phyloP scores from a whole-genome alignment of 2,113 vertebrate species.

The Hyaena hyaena region DNA sequence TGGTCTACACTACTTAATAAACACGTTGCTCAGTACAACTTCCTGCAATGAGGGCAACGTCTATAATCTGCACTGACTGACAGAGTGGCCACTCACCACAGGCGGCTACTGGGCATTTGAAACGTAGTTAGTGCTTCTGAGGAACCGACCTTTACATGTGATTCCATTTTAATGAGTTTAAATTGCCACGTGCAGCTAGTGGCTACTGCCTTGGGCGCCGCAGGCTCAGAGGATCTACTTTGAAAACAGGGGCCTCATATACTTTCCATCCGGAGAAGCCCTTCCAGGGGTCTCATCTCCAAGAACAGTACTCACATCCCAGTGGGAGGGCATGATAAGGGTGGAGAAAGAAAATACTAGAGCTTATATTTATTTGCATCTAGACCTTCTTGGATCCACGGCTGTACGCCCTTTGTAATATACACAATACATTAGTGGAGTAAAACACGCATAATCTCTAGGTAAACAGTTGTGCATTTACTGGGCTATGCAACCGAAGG shows the following conservation, averaged over 20 bases:
- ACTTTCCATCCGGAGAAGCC: not conserved
- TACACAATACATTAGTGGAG: accelerated
- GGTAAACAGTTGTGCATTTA: not conserved
- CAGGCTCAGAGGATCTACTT: not conserved
- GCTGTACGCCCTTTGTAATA: accelerated
- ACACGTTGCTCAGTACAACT: not conserved
- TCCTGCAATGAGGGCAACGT: not conserved
- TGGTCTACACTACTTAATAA: too few species aligned
- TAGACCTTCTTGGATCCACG: not conserved
- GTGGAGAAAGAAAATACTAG: not conserved
- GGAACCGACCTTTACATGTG: not conserved
- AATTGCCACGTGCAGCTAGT: not conserved
- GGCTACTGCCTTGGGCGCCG: accelerated
- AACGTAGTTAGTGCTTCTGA: not conserved
- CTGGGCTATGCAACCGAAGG: not conserved
- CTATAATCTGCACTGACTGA: not conserved
- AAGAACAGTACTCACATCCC: not conserved
- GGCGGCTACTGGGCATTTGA: not conserved
- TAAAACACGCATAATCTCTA: not conserved
- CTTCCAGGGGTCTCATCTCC: not conserved
- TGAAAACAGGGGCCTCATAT: not conserved
- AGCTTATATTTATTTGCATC: not conserved
- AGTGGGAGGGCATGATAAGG: accelerated
- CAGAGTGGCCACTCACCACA: too few species aligned
- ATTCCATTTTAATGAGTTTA: not conserved